phyloP scores from a whole-genome alignment of 2,888 invertebrate species.

The Sinohyriopsis cumingii region DNA sequence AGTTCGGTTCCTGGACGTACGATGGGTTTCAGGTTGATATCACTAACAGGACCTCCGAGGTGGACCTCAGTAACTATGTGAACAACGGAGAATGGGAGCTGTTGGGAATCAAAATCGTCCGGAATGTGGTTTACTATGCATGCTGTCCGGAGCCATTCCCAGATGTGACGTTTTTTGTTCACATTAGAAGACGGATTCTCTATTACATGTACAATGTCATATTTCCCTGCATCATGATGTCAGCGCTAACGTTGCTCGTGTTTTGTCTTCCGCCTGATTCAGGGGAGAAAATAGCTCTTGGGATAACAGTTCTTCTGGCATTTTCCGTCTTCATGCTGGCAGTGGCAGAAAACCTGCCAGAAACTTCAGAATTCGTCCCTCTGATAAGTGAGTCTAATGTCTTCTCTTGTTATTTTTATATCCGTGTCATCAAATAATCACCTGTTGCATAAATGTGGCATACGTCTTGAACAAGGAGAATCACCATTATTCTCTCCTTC shows the following conservation, averaged over 20 bases:
- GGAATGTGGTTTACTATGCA: constrained; percentile 66
- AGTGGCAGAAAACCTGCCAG: constrained; percentile 77
- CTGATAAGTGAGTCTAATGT: constrained; percentile 73
- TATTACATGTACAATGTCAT: constrained; percentile 76
- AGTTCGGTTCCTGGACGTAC: constrained; percentile 76
- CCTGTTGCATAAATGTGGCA: too few relatives aligned
- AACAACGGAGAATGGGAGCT: constrained; percentile 70
- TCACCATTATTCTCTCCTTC: too few relatives aligned
- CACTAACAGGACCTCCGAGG: constrained; percentile 58
- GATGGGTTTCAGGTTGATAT: constrained; percentile 73
- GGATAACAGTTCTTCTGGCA: constrained; percentile 76
- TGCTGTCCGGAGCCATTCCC: constrained; percentile 70
- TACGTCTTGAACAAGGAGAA: too few relatives aligned
- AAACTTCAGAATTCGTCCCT: constrained; percentile 77
- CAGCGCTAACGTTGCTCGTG: constrained; percentile 77
- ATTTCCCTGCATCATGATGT: constrained; percentile 78
- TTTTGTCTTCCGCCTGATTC: constrained; percentile 76
- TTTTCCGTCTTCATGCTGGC: constrained; percentile 77
- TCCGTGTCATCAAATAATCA: too few relatives aligned
- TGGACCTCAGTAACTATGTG: constrained; percentile 69
- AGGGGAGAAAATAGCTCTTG: constrained; percentile 76
- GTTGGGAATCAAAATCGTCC: constrained; percentile 53
- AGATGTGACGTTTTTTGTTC: constrained; percentile 71
- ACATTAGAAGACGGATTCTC: constrained; percentile 74
- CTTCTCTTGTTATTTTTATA: too few relatives aligned